These are phyloP conservation scores for Cheilosia variabilis DNA, from an alignment of 2,888 invertebrate species.

Conservation along the genomic window DNA sequence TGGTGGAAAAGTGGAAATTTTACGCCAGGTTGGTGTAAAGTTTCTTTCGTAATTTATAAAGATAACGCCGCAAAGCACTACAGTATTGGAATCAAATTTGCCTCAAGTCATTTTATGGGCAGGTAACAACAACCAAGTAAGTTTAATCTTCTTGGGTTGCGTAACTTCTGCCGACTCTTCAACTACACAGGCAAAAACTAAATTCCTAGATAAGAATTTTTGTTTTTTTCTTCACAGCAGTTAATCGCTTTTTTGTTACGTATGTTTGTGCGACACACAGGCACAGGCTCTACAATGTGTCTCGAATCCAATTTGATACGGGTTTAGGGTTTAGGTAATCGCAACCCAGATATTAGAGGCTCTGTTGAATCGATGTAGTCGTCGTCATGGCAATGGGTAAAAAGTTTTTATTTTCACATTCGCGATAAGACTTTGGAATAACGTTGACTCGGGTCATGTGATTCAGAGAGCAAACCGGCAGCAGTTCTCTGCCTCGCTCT, in stretches of 20 bases:
- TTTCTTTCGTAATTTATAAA: constrained; percentile 22
- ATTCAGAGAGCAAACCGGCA: constrained; percentile 14
- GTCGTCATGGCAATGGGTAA: constrained; percentile 40
- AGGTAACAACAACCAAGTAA: constrained; percentile 49
- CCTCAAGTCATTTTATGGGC: constrained; percentile 14
- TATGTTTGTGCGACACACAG: not conserved
- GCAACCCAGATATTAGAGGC: constrained; percentile 10
- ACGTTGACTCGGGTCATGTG: constrained; percentile 54
- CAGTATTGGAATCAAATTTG: constrained; percentile 17
- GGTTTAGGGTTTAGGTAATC: constrained; percentile 25
- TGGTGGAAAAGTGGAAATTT: constrained; percentile 2
- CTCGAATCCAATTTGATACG: constrained; percentile 24
- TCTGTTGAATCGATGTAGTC: constrained; percentile 29
- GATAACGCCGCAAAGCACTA: not conserved
- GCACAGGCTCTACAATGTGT: not conserved
- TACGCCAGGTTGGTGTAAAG: not conserved
- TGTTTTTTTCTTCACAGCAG: not conserved
- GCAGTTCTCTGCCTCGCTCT: too few species aligned
- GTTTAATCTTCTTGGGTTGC: constrained; percentile 46
- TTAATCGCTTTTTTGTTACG: constrained; percentile 29
- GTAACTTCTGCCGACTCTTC: constrained; percentile 19
- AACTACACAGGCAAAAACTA: constrained; percentile 10
- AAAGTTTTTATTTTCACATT: constrained; percentile 26
- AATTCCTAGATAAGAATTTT: constrained; percentile 51
- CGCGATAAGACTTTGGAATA: constrained; percentile 48